Conservation (phyloP, 2,113 vertebrate species). For the Callaeas wilsoni region DNA sequence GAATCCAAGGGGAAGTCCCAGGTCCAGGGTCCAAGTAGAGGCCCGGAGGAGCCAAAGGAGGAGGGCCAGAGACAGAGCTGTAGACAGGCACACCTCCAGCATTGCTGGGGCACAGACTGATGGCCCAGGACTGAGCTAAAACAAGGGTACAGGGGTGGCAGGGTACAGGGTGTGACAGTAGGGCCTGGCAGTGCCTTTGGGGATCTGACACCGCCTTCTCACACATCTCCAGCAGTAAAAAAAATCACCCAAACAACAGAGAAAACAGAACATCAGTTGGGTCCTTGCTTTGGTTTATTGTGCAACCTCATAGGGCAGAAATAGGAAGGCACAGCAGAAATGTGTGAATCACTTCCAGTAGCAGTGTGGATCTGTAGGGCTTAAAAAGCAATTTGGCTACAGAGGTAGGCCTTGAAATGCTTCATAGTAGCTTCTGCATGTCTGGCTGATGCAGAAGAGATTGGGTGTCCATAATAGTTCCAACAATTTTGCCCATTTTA, state of each 20-base stretch:
- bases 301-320: neutral
- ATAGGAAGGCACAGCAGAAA: neutral
- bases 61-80: neutral
- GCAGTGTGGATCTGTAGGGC: neutral
- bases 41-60: rapidly evolving
- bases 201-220: neutral
- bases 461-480: neutral
- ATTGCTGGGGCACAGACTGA: neutral
- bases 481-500: neutral
- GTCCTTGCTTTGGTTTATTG: neutral
- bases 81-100: too few relatives aligned
- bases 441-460: neutral
- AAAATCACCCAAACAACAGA: too few relatives aligned
- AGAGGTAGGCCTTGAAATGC: neutral
- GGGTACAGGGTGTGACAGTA: neutral
- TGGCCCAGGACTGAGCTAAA: neutral
- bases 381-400: neutral
- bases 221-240: neutral
- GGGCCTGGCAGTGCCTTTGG: too few relatives aligned
- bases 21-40: neutral
- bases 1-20: neutral
- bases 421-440: neutral
- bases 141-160: neutral
- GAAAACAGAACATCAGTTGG: neutral
- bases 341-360: neutral